These are phyloP conservation scores for Apomyelois bistriatella DNA, from an alignment of 2,888 invertebrate genomes.

Conservation along the genomic window DNA sequence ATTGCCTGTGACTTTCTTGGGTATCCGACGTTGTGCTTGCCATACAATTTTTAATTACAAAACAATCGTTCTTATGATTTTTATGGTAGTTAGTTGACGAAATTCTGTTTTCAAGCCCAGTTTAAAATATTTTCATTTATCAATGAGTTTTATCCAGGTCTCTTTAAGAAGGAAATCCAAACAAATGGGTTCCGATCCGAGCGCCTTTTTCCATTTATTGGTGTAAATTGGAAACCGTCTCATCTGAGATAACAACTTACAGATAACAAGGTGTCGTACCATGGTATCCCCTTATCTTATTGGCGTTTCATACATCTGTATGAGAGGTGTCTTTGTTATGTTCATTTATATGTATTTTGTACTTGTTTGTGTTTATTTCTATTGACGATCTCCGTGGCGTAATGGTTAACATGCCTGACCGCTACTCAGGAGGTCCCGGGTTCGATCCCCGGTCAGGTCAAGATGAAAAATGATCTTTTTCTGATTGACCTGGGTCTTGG, in stretches of 20 bases:
- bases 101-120: no score
- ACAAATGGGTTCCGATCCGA: conserved; percentile 1
- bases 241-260: conserved; percentile 42
- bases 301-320: conserved; percentile 23
- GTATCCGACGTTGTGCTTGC: no score
- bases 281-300: conserved; percentile 29
- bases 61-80: background rate
- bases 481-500: no score
- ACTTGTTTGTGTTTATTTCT: no score
- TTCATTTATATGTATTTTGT: no score
- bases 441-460: no score
- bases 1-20: no score
- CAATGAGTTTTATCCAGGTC: background rate
- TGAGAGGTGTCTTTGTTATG: conserved; percentile 18
- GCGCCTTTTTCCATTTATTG: conserved; percentile 12
- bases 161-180: background rate
- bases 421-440: no score
- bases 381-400: no score
- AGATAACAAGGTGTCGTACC: conserved; percentile 43
- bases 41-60: background rate
- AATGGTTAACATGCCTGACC: no score
- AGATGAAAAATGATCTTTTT: no score
- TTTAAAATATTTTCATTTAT: background rate
- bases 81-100: no score
- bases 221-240: conserved; percentile 28